phyloP scores from a whole-genome alignment of 2,888 invertebrate species.

The Sylvicola fuscatus region DNA sequence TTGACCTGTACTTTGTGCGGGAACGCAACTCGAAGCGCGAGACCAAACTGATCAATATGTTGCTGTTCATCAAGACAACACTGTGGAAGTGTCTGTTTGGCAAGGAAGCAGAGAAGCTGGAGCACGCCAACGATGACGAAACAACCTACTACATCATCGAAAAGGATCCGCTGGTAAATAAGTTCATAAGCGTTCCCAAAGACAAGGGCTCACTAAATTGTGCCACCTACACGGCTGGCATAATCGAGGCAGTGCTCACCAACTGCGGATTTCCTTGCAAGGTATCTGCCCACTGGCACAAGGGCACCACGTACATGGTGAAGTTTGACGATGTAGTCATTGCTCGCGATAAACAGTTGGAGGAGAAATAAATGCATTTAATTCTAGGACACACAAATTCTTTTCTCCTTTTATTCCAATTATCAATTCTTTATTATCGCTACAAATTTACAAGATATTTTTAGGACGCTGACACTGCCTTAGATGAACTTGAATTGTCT shows the following conservation, averaged over 20 bases:
- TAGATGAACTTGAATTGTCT: constrained; percentile 46
- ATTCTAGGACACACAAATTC: constrained; percentile 3
- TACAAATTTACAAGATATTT: not conserved
- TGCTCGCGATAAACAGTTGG: constrained; percentile 72
- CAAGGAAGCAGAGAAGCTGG: constrained; percentile 94
- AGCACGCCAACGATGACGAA: constrained; percentile 97
- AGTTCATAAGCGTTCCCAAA: constrained; percentile 92
- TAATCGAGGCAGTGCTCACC: constrained; percentile 87
- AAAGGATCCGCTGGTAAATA: constrained; percentile 91
- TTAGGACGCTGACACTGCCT: constrained; percentile 10
- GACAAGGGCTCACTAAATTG: constrained; percentile 96
- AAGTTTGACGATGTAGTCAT: constrained; percentile 91
- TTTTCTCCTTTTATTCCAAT: constrained; percentile 3
- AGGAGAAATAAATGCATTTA: constrained; percentile 44
- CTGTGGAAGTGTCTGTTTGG: constrained; percentile 98
- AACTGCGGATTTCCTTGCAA: constrained; percentile 94
- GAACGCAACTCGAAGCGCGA: constrained; percentile 90
- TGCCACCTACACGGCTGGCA: constrained; percentile 95
- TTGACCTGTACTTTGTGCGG: constrained; percentile 84
- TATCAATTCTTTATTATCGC: constrained; percentile 3
- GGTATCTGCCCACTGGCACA: constrained; percentile 98
- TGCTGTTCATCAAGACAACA: constrained; percentile 87
- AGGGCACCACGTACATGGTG: constrained; percentile 98
- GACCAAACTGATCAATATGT: constrained; percentile 82
- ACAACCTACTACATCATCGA: constrained; percentile 96